Evolutionary conservation across 2,113 vertebrate genomes (phyloP), one percentile per base, ranked within the genome.

Genomic region (Pagrus major): DNA sequence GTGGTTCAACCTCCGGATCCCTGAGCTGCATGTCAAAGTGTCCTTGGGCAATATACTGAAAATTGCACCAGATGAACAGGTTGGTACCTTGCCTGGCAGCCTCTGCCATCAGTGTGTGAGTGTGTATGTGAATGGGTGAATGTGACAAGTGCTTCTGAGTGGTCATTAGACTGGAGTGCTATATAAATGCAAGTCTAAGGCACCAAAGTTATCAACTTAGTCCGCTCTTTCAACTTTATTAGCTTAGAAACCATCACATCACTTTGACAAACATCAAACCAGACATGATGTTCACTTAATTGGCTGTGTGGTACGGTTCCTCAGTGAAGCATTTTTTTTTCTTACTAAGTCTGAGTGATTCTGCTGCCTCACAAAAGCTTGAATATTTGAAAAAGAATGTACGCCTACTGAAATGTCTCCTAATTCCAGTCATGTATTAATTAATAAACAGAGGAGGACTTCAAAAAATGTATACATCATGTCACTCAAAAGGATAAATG

Each of bases 251-350:
- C 3, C 1, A 52, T 49, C n/a, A 71, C 18, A 6, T n/a, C 33
- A 11, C 46, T 61, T 39, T 66, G 63, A 66, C 11, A 21, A 25
- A 51, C 46, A 78, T 55, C 9, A 68, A 59, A 52, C 23, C 21
- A 55, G 63, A 29, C 47, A 60, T 37, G 23, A 15, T 56, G 9
- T 66, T 44, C 1, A 1, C 5, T 72, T 72, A 83, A 67, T 16
- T 72, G 39, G 39, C 31, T 63, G 4, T 33, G 33, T 60, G 37
- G 41, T 2, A n/a, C 4, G 0, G 20, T 47, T 70, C 33, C 27
- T 60, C 25, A 41, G 12, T 20, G 25, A 52, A 44, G 8, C 23
- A 33, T 18, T 20, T 25, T 29, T 18, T 37, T 44, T n/a, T n/a
- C 29, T 44, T 9, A 47, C 58, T 25, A 35, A 69, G 54, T n/a